Evolutionary conservation across 2,888 invertebrate genomes (phyloP).

Genomic region (Mamestra brassicae): DNA sequence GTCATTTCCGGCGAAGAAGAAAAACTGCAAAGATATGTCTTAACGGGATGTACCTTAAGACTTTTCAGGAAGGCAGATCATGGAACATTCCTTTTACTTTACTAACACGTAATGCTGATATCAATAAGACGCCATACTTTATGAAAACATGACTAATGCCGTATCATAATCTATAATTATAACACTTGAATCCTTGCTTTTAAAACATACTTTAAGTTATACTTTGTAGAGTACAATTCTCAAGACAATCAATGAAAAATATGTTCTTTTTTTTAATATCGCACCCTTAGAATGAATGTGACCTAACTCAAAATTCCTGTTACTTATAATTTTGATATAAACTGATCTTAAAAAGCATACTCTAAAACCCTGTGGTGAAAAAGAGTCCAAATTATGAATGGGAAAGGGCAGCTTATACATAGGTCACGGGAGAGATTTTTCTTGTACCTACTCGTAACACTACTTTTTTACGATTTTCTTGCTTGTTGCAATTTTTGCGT

Average conservation of each 20-base stretch:
- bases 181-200: background rate
- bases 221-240: background rate
- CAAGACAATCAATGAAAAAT: background rate
- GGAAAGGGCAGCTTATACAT: too few species aligned
- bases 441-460: too few species aligned
- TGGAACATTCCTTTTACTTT: background rate
- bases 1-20: background rate
- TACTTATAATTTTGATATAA: too few species aligned
- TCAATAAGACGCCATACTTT: background rate
- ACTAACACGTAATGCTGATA: background rate
- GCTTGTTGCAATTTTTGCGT: too few species aligned
- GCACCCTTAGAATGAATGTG: background rate
- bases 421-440: too few species aligned
- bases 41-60: background rate
- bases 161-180: slow-evolving; percentile 32
- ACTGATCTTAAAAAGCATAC: too few species aligned
- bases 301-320: too few species aligned
- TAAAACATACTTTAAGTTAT: slow-evolving; percentile 1
- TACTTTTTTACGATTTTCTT: too few species aligned
- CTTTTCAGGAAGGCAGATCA: background rate
- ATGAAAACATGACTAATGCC: background rate
- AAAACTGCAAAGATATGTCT: background rate
- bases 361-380: too few species aligned
- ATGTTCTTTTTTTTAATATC: background rate
- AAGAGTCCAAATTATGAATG: too few species aligned